Percentiles rank a stretch among this genome's conserved stretches.
phyloP scores from a whole-genome alignment of 2,797 vertebrate species.

The Neopelma chrysocephalum region DNA sequence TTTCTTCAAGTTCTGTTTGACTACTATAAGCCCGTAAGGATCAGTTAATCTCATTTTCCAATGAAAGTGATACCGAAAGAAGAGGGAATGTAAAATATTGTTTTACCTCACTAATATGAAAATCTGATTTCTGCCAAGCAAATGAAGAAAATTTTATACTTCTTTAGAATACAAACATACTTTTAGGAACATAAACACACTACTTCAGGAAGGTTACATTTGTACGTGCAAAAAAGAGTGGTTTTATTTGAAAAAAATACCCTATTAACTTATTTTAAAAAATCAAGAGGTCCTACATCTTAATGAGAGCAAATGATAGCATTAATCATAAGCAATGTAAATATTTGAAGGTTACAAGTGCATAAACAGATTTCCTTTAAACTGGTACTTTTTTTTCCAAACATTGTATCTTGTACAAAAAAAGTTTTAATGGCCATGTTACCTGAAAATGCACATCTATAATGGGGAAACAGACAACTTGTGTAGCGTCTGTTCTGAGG shows the following conservation, averaged over 20 bases:
- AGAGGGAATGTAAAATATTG: background rate
- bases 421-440: background rate
- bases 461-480: background rate
- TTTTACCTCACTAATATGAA: background rate
- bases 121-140: background rate
- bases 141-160: background rate
- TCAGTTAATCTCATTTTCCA: background rate
- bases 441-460: constrained; percentile 37
- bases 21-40: background rate
- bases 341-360: background rate
- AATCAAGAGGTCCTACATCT: background rate
- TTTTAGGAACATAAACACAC: background rate
- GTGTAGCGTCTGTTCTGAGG: background rate
- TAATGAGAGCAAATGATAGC: background rate
- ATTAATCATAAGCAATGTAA: background rate
- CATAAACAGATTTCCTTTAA: background rate
- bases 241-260: background rate
- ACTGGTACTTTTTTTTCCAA: background rate
- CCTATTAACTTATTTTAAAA: background rate
- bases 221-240: background rate
- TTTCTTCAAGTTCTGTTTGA: background rate
- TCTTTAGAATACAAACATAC: background rate
- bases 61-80: background rate
- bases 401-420: background rate
- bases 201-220: background rate